Evolutionary conservation across 2,797 vertebrate genomes (phyloP), one percentile per base, ranked within the genome.

Genomic region (Bovichtus variegatus): DNA sequence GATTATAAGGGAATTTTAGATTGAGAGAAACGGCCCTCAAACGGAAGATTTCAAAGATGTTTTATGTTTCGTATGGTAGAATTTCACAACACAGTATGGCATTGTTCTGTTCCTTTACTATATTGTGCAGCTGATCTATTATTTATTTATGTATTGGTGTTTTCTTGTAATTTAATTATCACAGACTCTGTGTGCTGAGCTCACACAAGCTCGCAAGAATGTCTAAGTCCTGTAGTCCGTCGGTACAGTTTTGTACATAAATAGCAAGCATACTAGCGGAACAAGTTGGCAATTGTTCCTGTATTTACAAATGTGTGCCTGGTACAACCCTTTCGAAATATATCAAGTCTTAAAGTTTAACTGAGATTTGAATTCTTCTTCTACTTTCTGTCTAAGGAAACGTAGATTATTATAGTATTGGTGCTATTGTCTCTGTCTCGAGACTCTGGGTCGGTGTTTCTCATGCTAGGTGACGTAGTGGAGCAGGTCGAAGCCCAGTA

Each of bases 1-100:
- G 93, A 95, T 93, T 94, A 86, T 85, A 59, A 80, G 81, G 54
- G 84, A 71, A 82, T 76, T 87, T 85, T 74, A 89, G 83, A 88
- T 80, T 73, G 75, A 75, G 74, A 80, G 80, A 86, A 87, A 87
- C 64, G 19, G 70, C 72, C 46, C 47, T 87, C 76, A 74, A 82
- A 76, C 82, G 84, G 70, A 76, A 75, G 66, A 84, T 57, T 76
- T 77, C 68, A 63, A 64, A 80, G 51, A 79, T 75, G 77, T 68
- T 87, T 63, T 67, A 46, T 84, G 74, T 90, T 89, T 84, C 73
- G 85, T 71, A 46, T 65, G 54, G 21, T 53, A 3, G 46, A 73
- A 67, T 78, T 80, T 74, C 59, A 66, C 51, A 21, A 19, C 34
- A 41, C 27, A 36, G 34, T 53, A 21, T 46, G 27, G 51, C 51